phyloP scores from a whole-genome alignment of 2,888 invertebrate species.

The Atrina japonica region DNA sequence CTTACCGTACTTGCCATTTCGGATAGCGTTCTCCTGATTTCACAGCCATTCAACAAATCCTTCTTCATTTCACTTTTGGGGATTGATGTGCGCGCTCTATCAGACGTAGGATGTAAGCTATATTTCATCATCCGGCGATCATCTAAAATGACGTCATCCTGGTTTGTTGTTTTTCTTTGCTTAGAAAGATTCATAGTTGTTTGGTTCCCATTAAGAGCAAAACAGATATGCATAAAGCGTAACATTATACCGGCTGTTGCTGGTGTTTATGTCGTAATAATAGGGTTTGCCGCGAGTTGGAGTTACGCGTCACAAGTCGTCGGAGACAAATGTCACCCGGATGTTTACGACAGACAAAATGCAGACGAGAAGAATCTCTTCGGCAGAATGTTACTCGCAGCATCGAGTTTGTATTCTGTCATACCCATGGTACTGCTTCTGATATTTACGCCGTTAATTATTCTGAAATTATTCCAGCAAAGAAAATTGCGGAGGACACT shows the following conservation, averaged over 20 bases:
- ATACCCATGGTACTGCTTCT: constrained; percentile 54
- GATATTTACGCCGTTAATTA: constrained; percentile 53
- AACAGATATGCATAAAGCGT: constrained; percentile 53
- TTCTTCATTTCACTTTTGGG: constrained; percentile 54
- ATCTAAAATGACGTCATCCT: constrained; percentile 65
- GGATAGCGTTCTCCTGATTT: constrained; percentile 54
- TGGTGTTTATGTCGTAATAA: constrained; percentile 46
- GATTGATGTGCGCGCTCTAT: constrained; percentile 55
- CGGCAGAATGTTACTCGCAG: constrained; percentile 31
- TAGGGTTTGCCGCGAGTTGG: constrained; percentile 56
- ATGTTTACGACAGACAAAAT: constrained; percentile 42
- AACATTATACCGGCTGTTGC: constrained; percentile 42
- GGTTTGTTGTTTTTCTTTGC: constrained; percentile 63
- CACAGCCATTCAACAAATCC: constrained; percentile 62
- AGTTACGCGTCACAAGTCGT: constrained; percentile 54
- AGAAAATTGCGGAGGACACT: constrained; percentile 21
- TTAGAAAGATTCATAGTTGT: constrained; percentile 66
- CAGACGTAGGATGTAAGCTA: constrained; percentile 53
- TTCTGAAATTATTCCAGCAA: constrained; percentile 41
- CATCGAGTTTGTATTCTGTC: constrained; percentile 50
- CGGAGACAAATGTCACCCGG: constrained; percentile 48
- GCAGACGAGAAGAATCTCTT: constrained; percentile 23
- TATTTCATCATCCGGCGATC: constrained; percentile 61
- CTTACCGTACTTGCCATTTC: constrained; percentile 61
- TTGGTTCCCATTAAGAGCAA: constrained; percentile 59